Evolutionary conservation across 2,797 vertebrate genomes (phyloP).

Genomic region (Coregonus suidteri): DNA sequence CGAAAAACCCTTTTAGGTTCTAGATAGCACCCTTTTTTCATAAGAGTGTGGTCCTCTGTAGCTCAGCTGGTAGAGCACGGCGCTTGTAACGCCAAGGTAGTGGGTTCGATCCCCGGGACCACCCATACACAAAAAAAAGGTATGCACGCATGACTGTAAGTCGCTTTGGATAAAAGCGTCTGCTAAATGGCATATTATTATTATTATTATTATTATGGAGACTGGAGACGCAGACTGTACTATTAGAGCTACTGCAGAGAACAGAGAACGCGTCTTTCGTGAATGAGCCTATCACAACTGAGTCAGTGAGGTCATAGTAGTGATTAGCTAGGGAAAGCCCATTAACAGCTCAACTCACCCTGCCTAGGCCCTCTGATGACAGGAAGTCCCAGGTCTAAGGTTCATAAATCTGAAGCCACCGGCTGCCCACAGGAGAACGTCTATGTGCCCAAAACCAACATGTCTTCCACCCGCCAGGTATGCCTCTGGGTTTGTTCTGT

Average conservation of each 20-base stretch:
- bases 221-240: not conserved
- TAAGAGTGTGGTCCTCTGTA: not conserved
- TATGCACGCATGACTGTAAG: too few species aligned
- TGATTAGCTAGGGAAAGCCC: constrained; percentile 20
- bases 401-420: not conserved
- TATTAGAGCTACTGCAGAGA: too few species aligned
- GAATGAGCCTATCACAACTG: not conserved
- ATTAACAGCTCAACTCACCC: constrained; percentile 8
- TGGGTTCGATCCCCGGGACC: too few species aligned
- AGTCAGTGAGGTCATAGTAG: not conserved
- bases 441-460: constrained; percentile 6
- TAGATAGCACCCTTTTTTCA: too few species aligned
- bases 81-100: too few species aligned
- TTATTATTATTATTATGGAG: too few species aligned
- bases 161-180: too few species aligned
- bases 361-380: not conserved
- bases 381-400: not conserved
- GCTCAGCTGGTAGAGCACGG: too few species aligned
- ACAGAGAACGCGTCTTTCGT: not conserved
- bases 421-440: not conserved
- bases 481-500: not conserved
- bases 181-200: too few species aligned
- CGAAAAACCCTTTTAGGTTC: too few species aligned
- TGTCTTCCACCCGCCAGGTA: not conserved
- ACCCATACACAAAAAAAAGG: too few species aligned